Percentiles rank a stretch among this genome's conserved stretches.
Evolutionary conservation across 2,797 vertebrate species (phyloP).

Genomic region (Sarcophilus harrisii): DNA sequence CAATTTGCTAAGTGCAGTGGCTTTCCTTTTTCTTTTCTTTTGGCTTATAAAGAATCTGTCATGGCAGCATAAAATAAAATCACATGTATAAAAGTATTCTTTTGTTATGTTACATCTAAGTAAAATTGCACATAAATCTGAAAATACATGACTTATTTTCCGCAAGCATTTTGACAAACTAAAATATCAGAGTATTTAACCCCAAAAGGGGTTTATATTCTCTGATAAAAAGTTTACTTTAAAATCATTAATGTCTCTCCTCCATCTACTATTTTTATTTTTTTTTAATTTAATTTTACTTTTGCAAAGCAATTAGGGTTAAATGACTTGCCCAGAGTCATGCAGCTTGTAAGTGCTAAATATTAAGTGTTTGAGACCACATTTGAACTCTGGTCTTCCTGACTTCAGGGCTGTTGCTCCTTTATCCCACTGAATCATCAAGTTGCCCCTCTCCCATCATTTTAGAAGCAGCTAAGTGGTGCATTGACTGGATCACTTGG

Average conservation of each 20-base stretch:
- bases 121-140: conserved; percentile 13
- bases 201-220: not conserved
- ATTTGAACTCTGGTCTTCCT: too few species aligned
- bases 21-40: conserved; percentile 81
- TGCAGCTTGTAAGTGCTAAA: too few species aligned
- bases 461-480: too few species aligned
- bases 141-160: conserved; percentile 29
- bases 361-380: too few species aligned
- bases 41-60: conserved; percentile 90
- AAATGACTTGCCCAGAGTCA: too few species aligned
- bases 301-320: too few species aligned
- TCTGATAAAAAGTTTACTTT: not conserved
- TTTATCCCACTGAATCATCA: too few species aligned
- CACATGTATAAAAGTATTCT: conserved; percentile 86
- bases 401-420: too few species aligned
- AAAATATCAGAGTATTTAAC: conserved; percentile 16
- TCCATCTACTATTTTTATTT: too few species aligned
- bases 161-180: not conserved
- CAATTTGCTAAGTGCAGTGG: conserved; percentile 92
- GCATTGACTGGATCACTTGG: not conserved
- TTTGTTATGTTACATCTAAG: conserved; percentile 65
- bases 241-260: not conserved
- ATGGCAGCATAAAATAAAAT: conserved; percentile 91
- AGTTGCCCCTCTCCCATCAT: not conserved
- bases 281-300: too few species aligned